Evolutionary conservation across 2,888 invertebrate species (phyloP), one percentile per base, ranked within the genome.

Genomic region (Diarsia dahlii): DNA sequence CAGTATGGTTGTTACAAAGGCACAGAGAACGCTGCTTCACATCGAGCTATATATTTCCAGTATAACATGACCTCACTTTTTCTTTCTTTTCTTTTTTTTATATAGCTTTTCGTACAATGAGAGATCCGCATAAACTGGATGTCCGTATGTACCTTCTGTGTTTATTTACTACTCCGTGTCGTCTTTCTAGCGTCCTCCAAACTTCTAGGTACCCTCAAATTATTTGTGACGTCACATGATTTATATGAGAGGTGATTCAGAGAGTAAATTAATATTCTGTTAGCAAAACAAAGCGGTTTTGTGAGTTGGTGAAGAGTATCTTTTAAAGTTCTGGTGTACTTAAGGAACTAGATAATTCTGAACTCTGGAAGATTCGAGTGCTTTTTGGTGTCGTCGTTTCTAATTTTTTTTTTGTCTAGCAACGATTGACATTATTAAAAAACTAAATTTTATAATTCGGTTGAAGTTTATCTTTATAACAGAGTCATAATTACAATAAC

Each of bases 211-310:
- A 63, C 34, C 50, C 46, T 67, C 54, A 69, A 81, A 80, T 81
- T 62, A 81, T 81, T 79, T 34, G 54, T 82, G 76, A 76, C 80
- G 52, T 54, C 62, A 78, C 68, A 85, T 58, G 62, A 85, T 85
- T 82, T 85, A 85, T 76, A 72, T 72, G 74, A 63, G 50, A 58
- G 65, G 45, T 81, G 77, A 74, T 72, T 72, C 23, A 20, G 39
- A 50, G 48, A 54, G 72, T 56, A 71, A 80, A 71, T 71, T 74
- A 82, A 72, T 76, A 34, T 66, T 66, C 62, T 66, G 62, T 74
- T 76, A 68, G 48, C 64, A 60, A 65, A 71, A 82, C 82, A 69
- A 77, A 71, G 64, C 34, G 45, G 60, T 48, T 67, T 71, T 8
- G 39, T 2, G 13, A 68, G 54, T 60, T 65, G n/a, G 20, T 34